Percentiles rank a stretch among this genome's conserved stretches.
Conservation (phyloP, 2,888 invertebrate genomes). For the Coremacera marginata region DNA sequence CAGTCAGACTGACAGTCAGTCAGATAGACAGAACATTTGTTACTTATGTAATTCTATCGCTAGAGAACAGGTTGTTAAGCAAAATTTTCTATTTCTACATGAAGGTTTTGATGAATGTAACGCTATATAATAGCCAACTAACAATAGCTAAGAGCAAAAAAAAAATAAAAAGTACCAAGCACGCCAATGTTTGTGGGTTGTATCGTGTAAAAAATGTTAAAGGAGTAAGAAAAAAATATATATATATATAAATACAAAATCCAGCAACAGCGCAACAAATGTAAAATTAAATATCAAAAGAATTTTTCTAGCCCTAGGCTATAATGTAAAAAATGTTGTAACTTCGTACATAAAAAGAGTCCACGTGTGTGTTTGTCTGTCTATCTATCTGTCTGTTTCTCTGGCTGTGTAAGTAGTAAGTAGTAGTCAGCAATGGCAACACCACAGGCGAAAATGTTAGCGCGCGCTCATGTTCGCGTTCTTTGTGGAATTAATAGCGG, state of each 20-base stretch:
- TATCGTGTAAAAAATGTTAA: neutral
- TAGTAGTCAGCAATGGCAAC: neutral
- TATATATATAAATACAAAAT: neutral
- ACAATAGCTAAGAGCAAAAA: neutral
- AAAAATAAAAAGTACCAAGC: neutral
- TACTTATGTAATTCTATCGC: too few species aligned
- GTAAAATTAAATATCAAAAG: neutral
- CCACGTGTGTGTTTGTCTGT: slow-evolving; percentile 9
- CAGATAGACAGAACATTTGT: neutral
- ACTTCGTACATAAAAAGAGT: too few species aligned
- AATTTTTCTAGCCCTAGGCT: neutral
- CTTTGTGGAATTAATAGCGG: slow-evolving; percentile 17
- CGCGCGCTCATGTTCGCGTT: neutral
- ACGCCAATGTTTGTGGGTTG: neutral
- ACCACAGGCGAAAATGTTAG: neutral
- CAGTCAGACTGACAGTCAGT: neutral
- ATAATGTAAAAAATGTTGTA: too few species aligned
- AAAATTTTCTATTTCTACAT: too few species aligned
- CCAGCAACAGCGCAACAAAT: neutral
- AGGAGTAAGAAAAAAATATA: neutral
- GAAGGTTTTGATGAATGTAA: too few species aligned
- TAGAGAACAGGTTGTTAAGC: too few species aligned
- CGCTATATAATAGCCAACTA: too few species aligned
- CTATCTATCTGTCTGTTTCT: neutral
- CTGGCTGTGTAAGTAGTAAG: too few species aligned